Evolutionary conservation across 2,888 invertebrate genomes (phyloP).

Genomic region (Dysmachus trigonus): DNA sequence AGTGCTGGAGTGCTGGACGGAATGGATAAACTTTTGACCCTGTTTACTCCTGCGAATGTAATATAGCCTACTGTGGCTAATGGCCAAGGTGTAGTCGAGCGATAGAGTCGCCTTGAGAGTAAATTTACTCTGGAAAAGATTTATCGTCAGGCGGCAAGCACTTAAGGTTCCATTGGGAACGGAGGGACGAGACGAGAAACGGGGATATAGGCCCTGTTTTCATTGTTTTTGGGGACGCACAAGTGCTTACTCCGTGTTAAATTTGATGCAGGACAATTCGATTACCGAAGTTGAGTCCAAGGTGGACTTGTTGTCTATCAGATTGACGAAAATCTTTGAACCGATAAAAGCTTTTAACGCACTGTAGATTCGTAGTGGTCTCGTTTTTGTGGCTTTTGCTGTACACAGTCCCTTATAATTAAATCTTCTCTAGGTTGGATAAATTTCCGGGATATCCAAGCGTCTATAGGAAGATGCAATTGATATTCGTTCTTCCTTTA

Average conservation of each 20-base stretch:
- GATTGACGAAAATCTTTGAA: background rate
- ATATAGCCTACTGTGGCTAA: background rate
- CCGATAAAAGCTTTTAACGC: background rate
- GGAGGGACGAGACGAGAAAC: too few species aligned
- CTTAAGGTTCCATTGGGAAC: background rate
- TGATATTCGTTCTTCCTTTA: background rate
- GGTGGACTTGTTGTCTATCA: background rate
- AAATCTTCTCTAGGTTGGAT: background rate
- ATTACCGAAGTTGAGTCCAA: background rate
- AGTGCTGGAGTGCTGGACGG: background rate
- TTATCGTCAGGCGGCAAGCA: background rate
- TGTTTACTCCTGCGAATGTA: background rate
- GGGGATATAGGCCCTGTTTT: background rate
- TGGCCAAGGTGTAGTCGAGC: background rate
- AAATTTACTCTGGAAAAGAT: background rate
- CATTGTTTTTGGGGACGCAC: background rate
- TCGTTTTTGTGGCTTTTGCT: background rate
- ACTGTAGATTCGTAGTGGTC: background rate
- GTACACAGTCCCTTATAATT: background rate
- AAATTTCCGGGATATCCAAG: background rate
- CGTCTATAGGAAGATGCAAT: background rate
- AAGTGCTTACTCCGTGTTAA: background rate
- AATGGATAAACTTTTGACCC: constrained; percentile 14
- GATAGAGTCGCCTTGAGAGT: background rate
- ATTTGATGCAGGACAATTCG: background rate